Conservation (phyloP, 2,113 vertebrate genomes). For the Fukomys damarensis region DNA sequence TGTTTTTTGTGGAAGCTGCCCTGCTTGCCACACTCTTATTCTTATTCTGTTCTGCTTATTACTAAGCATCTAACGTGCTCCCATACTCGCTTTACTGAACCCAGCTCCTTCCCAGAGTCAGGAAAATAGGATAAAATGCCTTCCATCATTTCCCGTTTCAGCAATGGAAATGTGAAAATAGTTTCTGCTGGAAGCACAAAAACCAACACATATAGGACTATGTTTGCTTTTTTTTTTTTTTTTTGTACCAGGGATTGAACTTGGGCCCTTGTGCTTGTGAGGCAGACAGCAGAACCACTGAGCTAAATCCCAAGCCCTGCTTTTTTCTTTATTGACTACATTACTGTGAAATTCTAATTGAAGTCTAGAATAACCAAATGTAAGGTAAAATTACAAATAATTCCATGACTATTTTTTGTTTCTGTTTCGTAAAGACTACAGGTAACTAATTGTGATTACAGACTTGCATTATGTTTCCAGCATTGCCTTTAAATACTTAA, state of each 20-base stretch:
- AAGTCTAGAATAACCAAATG: neutral
- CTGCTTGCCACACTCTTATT: neutral
- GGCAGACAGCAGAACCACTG: too few species aligned
- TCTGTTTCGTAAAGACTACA: neutral
- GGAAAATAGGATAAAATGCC: neutral
- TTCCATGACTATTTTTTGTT: neutral
- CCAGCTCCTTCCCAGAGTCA: fast-evolving
- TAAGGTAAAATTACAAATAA: neutral
- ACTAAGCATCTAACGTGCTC: neutral
- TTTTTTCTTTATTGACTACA: neutral
- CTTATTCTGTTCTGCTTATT: neutral
- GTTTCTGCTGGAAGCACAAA: neutral
- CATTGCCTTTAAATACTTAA: neutral
- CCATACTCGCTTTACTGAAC: neutral
- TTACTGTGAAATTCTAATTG: neutral
- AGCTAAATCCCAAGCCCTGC: too few species aligned
- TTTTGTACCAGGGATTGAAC: too few species aligned
- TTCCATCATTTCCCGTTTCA: neutral
- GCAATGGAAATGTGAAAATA: neutral
- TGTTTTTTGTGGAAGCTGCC: neutral
- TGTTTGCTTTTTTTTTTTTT: neutral
- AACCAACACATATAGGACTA: neutral
- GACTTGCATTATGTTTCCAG: neutral
- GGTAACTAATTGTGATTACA: neutral
- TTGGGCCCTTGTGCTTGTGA: too few species aligned